Percentiles rank a stretch among this genome's conserved stretches.
phyloP scores from a whole-genome alignment of 2,797 vertebrate species.

The Peromyscus aztecus region DNA sequence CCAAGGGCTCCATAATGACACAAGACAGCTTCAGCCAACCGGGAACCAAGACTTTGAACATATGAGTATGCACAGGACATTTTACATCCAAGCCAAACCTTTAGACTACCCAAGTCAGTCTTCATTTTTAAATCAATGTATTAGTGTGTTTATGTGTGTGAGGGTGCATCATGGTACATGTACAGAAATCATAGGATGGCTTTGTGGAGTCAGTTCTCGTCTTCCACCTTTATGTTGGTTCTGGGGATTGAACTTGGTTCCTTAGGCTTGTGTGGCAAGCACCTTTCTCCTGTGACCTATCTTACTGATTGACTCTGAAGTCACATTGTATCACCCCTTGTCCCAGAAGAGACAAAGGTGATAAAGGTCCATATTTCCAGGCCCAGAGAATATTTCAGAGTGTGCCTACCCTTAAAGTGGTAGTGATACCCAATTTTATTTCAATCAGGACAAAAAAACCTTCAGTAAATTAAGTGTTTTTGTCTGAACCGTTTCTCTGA shows the following conservation, averaged over 20 bases:
- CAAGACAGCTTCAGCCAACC: not conserved
- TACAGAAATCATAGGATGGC: not conserved
- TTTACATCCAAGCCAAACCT: not conserved
- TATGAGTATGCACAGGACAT: not conserved
- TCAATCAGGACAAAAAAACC: not conserved
- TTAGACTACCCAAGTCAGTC: not conserved
- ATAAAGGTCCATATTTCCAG: not conserved
- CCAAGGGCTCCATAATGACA: not conserved
- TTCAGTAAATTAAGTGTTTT: not conserved
- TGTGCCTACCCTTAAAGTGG: not conserved
- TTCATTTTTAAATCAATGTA: not conserved
- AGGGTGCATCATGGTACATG: too few relatives aligned
- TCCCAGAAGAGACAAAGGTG: not conserved
- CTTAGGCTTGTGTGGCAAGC: not conserved
- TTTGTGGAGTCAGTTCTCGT: not conserved
- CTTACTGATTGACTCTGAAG: not conserved
- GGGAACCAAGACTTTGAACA: not conserved
- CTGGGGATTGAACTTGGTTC: not conserved
- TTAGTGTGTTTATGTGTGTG: not conserved
- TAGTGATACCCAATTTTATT: slow-evolving; percentile 7
- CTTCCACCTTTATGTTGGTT: not conserved
- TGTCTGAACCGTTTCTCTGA: slow-evolving; percentile 43
- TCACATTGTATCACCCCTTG: not conserved
- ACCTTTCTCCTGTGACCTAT: not conserved
- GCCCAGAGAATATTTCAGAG: not conserved